These are phyloP conservation scores for Jordanella pulchra DNA, from an alignment of 2,797 vertebrate species.

Conservation along the genomic window DNA sequence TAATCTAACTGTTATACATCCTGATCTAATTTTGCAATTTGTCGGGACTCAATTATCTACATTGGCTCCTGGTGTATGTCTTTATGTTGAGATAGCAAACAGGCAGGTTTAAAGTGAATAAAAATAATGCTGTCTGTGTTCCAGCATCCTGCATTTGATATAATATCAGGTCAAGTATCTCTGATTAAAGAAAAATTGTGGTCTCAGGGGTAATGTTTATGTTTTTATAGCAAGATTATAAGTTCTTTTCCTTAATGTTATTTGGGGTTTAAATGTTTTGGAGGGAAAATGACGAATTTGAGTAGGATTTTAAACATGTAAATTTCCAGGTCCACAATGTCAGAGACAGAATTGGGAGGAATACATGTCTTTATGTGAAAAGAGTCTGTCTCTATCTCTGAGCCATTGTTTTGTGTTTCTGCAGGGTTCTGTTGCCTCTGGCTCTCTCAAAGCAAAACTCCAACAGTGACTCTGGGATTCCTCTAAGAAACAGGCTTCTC, in stretches of 20 bases:
- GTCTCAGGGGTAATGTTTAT: too few species aligned
- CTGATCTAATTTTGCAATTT: not conserved
- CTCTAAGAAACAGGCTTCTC: too few species aligned
- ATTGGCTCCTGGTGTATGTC: too few species aligned
- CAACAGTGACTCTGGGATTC: not conserved
- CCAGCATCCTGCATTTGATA: not conserved
- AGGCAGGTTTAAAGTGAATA: too few species aligned
- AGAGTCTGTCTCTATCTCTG: not conserved
- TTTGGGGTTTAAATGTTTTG: not conserved
- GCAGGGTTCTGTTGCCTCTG: too few species aligned
- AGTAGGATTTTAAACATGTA: too few species aligned
- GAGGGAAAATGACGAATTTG: not conserved
- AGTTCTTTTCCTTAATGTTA: not conserved
- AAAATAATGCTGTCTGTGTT: conserved; percentile 4
- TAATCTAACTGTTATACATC: not conserved
- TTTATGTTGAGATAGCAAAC: too few species aligned
- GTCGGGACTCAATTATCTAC: too few species aligned
- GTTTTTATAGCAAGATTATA: not conserved
- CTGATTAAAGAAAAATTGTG: too few species aligned
- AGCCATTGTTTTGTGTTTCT: too few species aligned
- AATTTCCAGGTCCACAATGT: not conserved
- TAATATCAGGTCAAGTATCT: conserved; percentile 3
- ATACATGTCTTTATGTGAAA: not conserved
- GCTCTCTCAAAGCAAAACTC: too few species aligned
- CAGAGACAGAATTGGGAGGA: not conserved